These are phyloP conservation scores for Cryptophagus acutangulus DNA, from an alignment of 2,888 invertebrate genomes.

Conservation along the genomic window DNA sequence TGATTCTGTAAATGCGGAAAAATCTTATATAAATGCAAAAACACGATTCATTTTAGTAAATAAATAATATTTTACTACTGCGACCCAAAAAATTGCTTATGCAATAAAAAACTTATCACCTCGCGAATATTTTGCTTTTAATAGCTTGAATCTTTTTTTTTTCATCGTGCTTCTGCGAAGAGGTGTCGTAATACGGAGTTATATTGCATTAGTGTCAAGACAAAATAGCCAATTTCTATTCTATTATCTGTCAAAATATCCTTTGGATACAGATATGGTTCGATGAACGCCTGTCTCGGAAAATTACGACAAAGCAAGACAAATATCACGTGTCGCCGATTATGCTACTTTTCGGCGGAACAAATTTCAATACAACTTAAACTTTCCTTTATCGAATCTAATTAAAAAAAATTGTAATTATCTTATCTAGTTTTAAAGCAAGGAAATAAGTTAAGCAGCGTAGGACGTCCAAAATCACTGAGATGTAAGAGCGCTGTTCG, in stretches of 20 bases:
- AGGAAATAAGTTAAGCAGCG: no score
- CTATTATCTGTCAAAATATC: slow-evolving; percentile 45
- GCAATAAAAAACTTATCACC: slow-evolving; percentile 22
- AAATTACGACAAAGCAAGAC: no score
- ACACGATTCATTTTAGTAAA: slow-evolving; percentile 27
- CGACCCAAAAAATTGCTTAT: slow-evolving; percentile 17
- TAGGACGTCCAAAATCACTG: neutral
- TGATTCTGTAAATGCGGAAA: slow-evolving; percentile 25
- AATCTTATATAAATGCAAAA: slow-evolving; percentile 35
- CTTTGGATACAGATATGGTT: slow-evolving; percentile 29
- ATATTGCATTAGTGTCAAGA: slow-evolving; percentile 35
- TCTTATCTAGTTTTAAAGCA: no score
- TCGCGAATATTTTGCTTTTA: slow-evolving; percentile 23
- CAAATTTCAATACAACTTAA: neutral
- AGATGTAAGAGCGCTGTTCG: neutral
- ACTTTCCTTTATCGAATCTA: slow-evolving; percentile 3
- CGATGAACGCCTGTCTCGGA: slow-evolving; percentile 33
- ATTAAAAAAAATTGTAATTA: neutral
- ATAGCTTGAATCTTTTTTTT: slow-evolving; percentile 12
- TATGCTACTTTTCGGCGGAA: no score
- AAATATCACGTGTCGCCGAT: no score
- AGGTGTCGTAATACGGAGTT: slow-evolving; percentile 23
- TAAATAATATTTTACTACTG: slow-evolving; percentile 30
- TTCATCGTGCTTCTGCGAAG: slow-evolving; percentile 4
- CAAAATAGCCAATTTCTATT: slow-evolving; percentile 44